Percentiles rank a stretch among this genome's conserved stretches.
Evolutionary conservation across 1,140 invertebrate species (phyloP).

Genomic region (Halotydeus destructor): DNA sequence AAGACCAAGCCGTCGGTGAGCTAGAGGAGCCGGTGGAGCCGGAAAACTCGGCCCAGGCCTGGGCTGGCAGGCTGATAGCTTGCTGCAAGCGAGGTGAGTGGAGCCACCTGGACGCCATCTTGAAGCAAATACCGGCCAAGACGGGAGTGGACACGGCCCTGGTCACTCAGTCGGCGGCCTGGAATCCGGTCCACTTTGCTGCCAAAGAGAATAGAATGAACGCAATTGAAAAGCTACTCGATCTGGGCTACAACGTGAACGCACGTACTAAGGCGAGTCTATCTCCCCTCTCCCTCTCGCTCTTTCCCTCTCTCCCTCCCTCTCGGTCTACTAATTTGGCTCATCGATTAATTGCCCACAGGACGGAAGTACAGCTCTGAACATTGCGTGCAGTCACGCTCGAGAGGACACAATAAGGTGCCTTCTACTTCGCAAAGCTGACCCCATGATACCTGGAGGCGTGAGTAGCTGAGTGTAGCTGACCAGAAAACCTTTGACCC

Average conservation of each 20-base stretch:
- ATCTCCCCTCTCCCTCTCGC: too few relatives aligned
- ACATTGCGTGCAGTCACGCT: constrained; percentile 76
- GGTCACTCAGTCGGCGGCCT: constrained; percentile 45
- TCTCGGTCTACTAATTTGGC: too few relatives aligned
- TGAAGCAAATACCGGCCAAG: constrained; percentile 14
- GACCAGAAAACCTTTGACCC: too few relatives aligned
- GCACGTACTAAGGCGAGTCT: constrained; percentile 69
- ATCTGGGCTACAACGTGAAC: constrained; percentile 67
- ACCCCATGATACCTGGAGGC: constrained; percentile 71
- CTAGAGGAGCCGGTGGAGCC: too few relatives aligned
- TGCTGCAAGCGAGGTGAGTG: constrained; percentile 18
- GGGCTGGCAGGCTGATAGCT: constrained; percentile 11
- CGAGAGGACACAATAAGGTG: constrained; percentile 84
- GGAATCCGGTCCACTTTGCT: constrained; percentile 82
- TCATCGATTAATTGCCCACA: too few relatives aligned
- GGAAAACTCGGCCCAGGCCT: too few relatives aligned
- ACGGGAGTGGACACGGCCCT: neutral
- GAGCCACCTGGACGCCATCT: constrained; percentile 17
- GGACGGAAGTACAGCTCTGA: constrained; percentile 83
- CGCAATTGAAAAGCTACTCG: constrained; percentile 67
- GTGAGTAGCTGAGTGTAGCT: constrained; percentile 37
- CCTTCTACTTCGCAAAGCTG: constrained; percentile 65
- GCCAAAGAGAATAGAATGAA: constrained; percentile 78
- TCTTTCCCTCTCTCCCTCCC: too few relatives aligned
- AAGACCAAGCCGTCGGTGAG: too few relatives aligned